Conservation (phyloP, 2,888 invertebrate genomes). For the Caenorhabditis sp. region DNA sequence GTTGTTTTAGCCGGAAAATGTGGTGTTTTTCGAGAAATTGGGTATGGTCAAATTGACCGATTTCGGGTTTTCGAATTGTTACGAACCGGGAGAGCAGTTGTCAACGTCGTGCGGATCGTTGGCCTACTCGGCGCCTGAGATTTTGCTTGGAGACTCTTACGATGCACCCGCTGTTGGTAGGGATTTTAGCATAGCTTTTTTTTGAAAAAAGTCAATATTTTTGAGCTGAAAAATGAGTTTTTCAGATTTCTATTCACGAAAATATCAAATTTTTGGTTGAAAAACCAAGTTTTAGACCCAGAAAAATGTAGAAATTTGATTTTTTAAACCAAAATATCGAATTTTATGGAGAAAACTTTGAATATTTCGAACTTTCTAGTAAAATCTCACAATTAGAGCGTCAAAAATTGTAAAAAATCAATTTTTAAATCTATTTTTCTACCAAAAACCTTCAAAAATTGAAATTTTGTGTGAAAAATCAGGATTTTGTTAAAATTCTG, state of each 20-base stretch:
- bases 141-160: slow-evolving; percentile 95
- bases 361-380: too few relatives aligned
- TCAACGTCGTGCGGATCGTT: slow-evolving; percentile 98
- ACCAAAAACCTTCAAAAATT: too few relatives aligned
- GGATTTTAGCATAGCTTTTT: slow-evolving; percentile 68
- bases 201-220: too few relatives aligned
- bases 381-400: too few relatives aligned
- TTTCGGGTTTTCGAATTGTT: slow-evolving; percentile 92
- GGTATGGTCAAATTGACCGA: slow-evolving; percentile 97
- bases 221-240: not conserved
- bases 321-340: too few relatives aligned
- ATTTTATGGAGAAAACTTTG: too few relatives aligned
- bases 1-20: slow-evolving; percentile 84
- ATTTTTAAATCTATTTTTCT: not conserved
- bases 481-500: too few relatives aligned
- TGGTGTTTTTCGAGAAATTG: slow-evolving; percentile 95
- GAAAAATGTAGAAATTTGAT: too few relatives aligned
- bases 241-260: too few relatives aligned
- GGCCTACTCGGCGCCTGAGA: slow-evolving; percentile 98
- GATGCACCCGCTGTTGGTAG: slow-evolving; percentile 96
- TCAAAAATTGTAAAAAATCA: too few relatives aligned
- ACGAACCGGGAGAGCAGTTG: slow-evolving; percentile 90
- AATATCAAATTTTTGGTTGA: not conserved
- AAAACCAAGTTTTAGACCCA: too few relatives aligned
- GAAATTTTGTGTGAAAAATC: not conserved